Evolutionary conservation across 2,113 vertebrate species (phyloP), one percentile per base, ranked within the genome.

Genomic region (Austrofundulus limnaeus): DNA sequence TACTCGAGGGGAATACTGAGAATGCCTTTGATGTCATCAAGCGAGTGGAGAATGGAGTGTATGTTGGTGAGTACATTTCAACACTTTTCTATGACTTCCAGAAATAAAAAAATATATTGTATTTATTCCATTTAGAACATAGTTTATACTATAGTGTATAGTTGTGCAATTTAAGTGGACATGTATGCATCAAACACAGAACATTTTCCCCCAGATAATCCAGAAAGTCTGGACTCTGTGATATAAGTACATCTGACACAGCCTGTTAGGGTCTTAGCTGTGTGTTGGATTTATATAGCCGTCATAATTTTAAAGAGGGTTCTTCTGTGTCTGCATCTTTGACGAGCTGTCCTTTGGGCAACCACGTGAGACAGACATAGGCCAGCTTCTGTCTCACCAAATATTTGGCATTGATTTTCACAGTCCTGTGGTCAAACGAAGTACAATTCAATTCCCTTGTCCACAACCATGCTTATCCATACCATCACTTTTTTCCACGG

Each of bases 1-100:
- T 99, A 62, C 94, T 92, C 9, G 96, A 96, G 48, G 97, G 97
- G 64, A 98, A 98, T 59, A 73, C 94, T 60, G 92, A 94, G 23
- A 94, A 93, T 31, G 94, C 96, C 38, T 99, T 99, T 7, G 96
- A 99, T 77, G 94, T 98, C 85, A 80, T 95, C 81, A 99, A 97
- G 80, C 92, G 95, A 66, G 91, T 94, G 43, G 93, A 95, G 87
- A 94, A 94, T 0, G 92, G 94, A 64, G 88, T 94, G 90, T 94
- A 93, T 63, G 93, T 98, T 81, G 97, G 97, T 99, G 86, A 96
- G 97, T 94, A 49, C 52, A 50, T 65, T 68, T 62, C 66, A 66
- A 86, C 75, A 34, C 5, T 34, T 34, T 34, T 9, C 31, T 34
- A 8, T 34, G 8, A 34, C 8, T 34, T 34, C 4, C 31, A 34